phyloP scores from a whole-genome alignment of 37 sponge, comb jelly and placozoan genomes.

The Agelas oroides region DNA sequence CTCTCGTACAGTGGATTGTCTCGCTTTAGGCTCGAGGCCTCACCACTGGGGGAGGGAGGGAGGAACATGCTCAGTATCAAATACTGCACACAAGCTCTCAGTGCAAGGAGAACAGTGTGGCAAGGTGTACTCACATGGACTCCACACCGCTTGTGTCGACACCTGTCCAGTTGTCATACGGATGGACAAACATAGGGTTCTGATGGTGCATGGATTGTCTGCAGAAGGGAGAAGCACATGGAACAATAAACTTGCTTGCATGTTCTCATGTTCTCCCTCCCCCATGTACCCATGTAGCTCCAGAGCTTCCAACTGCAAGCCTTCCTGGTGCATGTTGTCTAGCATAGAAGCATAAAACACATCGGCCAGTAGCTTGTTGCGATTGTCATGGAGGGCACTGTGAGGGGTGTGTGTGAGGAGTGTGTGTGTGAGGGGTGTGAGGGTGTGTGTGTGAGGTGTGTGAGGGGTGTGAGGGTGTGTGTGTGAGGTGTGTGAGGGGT shows the following conservation, averaged over 20 bases:
- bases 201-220: conserved; percentile 34
- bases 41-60: conserved; percentile 31
- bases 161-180: conserved; percentile 61
- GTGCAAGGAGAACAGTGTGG: neutral
- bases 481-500: neutral
- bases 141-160: conserved; percentile 51
- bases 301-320: conserved; percentile 32
- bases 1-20: conserved; percentile 71
- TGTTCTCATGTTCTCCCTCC: too few relatives aligned
- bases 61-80: too few relatives aligned
- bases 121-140: conserved; percentile 46
- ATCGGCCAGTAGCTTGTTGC: conserved; percentile 51
- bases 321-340: conserved; percentile 42
- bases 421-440: neutral
- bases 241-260: too few relatives aligned
- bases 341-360: conserved; percentile 62
- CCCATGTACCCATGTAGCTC: conserved; percentile 9
- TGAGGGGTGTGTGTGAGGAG: too few relatives aligned
- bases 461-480: neutral
- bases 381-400: conserved; percentile 50
- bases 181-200: conserved; percentile 65
- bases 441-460: neutral
- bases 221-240: neutral
- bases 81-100: too few relatives aligned
- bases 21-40: conserved; percentile 24